These are phyloP conservation scores for Gryllus longicercus DNA, from an alignment of 2,888 invertebrate genomes.

Conservation along the genomic window DNA sequence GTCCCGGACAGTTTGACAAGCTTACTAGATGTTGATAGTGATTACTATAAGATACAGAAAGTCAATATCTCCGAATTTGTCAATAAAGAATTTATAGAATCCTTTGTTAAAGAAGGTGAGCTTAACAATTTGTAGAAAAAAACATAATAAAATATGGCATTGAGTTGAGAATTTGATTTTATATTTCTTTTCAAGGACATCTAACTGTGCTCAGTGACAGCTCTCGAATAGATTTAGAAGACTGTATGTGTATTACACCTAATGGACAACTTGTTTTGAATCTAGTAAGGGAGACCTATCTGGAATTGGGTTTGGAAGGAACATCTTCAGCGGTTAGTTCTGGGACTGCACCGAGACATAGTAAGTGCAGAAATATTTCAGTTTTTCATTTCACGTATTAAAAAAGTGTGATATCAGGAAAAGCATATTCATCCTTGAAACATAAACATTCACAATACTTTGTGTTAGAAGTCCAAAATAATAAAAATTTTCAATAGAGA, in stretches of 20 bases:
- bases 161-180: background rate
- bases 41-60: conserved; percentile 54
- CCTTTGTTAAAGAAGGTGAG: conserved; percentile 57
- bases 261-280: conserved; percentile 53
- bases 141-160: background rate
- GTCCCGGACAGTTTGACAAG: conserved; percentile 47
- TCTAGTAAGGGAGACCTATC: conserved; percentile 52
- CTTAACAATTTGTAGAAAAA: background rate
- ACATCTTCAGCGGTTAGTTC: conserved; percentile 46
- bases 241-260: conserved; percentile 53
- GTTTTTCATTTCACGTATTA: too few species aligned
- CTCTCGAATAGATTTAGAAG: conserved; percentile 52
- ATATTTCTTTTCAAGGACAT: conserved; percentile 44
- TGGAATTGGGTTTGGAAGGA: conserved; percentile 56
- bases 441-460: too few species aligned
- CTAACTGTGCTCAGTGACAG: conserved; percentile 51
- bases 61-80: conserved; percentile 51
- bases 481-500: too few species aligned
- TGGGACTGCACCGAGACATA: conserved; percentile 32
- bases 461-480: too few species aligned
- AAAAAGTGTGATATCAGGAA: too few species aligned
- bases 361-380: conserved; percentile 47
- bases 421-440: too few species aligned
- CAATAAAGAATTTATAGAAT: conserved; percentile 52
- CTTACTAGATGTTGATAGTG: conserved; percentile 49